phyloP scores from a whole-genome alignment of 2,888 invertebrate species.

The Polydesmus complanatus region DNA sequence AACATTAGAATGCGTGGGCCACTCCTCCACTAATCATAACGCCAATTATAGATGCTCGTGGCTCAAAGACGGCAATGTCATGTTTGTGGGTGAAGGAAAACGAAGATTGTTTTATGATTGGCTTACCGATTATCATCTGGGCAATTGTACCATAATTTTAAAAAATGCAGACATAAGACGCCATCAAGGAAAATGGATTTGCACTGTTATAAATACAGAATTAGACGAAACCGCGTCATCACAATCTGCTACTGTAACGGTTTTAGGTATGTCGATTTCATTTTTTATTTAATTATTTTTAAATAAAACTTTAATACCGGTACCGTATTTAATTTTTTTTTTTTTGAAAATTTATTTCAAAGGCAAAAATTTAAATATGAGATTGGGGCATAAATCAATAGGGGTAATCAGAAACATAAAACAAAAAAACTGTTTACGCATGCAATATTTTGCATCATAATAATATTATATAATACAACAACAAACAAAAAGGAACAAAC shows the following conservation, averaged over 20 bases:
- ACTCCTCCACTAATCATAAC: conserved; percentile 1
- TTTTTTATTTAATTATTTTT: no score
- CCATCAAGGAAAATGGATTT: conserved; percentile 12
- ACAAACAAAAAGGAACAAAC: no score
- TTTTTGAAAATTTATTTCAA: no score
- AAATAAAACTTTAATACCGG: neutral
- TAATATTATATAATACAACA: no score
- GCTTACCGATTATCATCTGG: conserved; percentile 3
- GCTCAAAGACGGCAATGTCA: conserved; percentile 8
- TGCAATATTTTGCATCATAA: no score
- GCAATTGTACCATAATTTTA: conserved; percentile 11
- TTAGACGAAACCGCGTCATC: conserved; percentile 1
- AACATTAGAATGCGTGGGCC: conserved; percentile 5
- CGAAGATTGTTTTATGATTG: conserved; percentile 6
- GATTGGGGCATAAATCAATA: no score
- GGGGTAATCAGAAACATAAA: no score
- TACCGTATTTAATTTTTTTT: neutral
- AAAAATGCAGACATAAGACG: conserved; percentile 7
- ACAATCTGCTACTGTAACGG: conserved; percentile 1
- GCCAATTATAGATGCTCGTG: conserved; percentile 5
- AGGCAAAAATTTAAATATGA: no score
- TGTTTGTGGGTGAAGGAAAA: conserved; percentile 10
- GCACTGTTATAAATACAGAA: conserved; percentile 9
- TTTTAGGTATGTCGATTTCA: conserved; percentile 6
- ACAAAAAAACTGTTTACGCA: no score